Conservation (phyloP, 2,888 invertebrate genomes). For the Gnatocerus cornutus region DNA sequence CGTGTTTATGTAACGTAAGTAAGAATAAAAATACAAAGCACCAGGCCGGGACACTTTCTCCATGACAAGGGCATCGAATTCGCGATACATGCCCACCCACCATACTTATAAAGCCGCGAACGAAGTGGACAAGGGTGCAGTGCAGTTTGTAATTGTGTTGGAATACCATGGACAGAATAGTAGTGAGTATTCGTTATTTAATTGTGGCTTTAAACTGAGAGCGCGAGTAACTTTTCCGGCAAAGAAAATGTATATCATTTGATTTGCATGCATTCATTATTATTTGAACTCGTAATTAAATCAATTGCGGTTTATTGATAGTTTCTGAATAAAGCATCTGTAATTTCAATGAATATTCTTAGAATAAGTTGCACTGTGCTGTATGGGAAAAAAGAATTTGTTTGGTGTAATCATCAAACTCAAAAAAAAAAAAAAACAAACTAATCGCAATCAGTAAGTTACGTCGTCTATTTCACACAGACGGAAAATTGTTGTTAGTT, state of each 20-base stretch:
- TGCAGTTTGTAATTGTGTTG: slow-evolving; percentile 58
- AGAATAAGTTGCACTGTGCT: too few species aligned
- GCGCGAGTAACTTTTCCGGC: too few species aligned
- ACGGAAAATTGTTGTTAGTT: too few species aligned
- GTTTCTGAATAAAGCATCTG: too few species aligned
- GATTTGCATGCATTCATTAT: too few species aligned
- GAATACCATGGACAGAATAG: slow-evolving; percentile 58
- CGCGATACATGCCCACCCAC: slow-evolving; percentile 58
- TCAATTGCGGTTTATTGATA: too few species aligned
- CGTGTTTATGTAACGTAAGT: slow-evolving; percentile 46
- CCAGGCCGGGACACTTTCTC: slow-evolving; percentile 62
- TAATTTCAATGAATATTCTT: background rate
- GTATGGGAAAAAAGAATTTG: too few species aligned
- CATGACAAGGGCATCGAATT: slow-evolving; percentile 55
- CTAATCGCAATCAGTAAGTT: too few species aligned
- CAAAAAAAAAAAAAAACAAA: too few species aligned
- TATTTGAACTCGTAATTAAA: too few species aligned
- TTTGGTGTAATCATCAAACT: too few species aligned
- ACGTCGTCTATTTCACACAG: too few species aligned
- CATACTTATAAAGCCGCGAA: slow-evolving; percentile 61
- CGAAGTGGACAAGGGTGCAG: slow-evolving; percentile 55
- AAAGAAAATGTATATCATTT: slow-evolving; percentile 7
- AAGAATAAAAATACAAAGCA: slow-evolving; percentile 53
- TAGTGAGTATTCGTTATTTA: slow-evolving; percentile 54
- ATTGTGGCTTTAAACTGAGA: background rate